phyloP scores from a whole-genome alignment of 2,797 vertebrate species.

The Scolopax bukidnonensis region DNA sequence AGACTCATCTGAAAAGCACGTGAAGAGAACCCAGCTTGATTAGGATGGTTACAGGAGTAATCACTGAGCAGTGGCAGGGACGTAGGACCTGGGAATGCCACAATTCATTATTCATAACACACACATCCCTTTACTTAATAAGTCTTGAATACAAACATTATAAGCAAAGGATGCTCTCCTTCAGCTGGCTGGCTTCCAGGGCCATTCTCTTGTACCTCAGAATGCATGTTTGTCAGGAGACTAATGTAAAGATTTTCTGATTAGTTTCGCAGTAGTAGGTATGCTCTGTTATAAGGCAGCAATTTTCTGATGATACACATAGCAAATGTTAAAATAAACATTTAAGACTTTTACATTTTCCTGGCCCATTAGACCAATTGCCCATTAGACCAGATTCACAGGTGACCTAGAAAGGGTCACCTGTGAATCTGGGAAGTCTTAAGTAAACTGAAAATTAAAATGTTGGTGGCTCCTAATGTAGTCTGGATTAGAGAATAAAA shows the following conservation, averaged over 20 bases:
- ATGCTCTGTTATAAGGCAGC: background rate
- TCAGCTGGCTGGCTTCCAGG: background rate
- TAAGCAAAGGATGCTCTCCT: background rate
- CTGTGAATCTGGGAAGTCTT: background rate
- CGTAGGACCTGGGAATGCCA: background rate
- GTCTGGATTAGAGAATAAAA: background rate
- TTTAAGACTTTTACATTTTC: background rate
- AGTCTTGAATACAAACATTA: background rate
- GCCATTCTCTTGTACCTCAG: background rate
- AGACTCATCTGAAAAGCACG: background rate
- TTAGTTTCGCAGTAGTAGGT: background rate
- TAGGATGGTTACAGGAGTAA: background rate
- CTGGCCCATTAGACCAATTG: background rate
- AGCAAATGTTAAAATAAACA: background rate
- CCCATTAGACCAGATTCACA: background rate
- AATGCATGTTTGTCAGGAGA: background rate
- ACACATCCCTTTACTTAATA: background rate
- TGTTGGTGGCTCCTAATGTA: background rate
- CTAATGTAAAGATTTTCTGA: background rate
- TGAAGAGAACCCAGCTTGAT: background rate
- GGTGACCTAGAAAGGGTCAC: background rate
- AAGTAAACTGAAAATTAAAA: background rate
- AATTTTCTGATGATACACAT: background rate
- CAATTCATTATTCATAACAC: background rate
- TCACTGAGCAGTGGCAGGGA: background rate